Evolutionary conservation across 2,113 vertebrate genomes (phyloP).

Genomic region (Ellobius talpinus): DNA sequence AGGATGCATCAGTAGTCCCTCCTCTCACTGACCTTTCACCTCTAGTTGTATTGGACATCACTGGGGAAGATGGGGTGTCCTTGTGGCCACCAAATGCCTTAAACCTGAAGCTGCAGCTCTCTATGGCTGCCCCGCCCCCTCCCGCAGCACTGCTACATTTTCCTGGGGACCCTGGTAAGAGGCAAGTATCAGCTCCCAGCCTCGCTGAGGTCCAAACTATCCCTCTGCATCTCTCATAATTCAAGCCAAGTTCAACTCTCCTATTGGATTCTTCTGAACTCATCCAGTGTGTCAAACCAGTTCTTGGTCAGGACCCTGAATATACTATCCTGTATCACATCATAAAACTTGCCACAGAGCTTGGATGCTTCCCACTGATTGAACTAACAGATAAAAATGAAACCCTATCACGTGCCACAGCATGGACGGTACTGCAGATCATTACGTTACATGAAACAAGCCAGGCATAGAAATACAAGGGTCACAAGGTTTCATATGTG

Average conservation of each 20-base stretch:
- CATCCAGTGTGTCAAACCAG: not conserved
- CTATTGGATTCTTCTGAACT: not conserved
- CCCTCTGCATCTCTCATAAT: not conserved
- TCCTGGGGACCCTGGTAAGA: not conserved
- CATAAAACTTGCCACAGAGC: not conserved
- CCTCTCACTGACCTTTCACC: not conserved
- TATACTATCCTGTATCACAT: fast-evolving
- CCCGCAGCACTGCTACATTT: fast-evolving
- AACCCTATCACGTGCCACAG: not conserved
- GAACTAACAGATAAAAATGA: not conserved
- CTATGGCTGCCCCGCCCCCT: too few relatives aligned
- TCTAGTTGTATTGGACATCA: not conserved
- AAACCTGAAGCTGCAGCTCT: not conserved
- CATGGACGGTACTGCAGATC: too few relatives aligned
- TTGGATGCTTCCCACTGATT: fast-evolving
- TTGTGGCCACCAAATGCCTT: not conserved
- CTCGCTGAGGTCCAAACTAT: fast-evolving
- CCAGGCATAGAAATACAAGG: not conserved
- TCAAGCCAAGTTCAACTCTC: not conserved
- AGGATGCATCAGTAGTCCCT: not conserved
- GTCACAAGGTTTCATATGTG: not conserved
- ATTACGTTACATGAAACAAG: not conserved
- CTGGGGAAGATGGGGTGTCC: not conserved
- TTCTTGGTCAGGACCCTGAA: not conserved
- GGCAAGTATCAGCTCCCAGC: not conserved